Conservation (phyloP, 2,113 vertebrate species). For the Eptesicus fuscus region DNA sequence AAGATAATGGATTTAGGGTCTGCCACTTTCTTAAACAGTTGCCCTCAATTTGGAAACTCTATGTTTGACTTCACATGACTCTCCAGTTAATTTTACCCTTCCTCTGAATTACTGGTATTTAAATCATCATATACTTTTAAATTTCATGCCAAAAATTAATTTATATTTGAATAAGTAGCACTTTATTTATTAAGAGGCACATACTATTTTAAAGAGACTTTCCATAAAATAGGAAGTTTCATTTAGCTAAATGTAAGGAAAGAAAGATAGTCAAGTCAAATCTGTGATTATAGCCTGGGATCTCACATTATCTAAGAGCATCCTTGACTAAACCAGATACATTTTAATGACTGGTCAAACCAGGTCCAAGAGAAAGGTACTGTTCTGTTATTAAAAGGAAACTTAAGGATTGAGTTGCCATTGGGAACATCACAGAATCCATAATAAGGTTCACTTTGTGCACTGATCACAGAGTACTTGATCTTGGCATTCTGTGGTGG, state of each 20-base stretch:
- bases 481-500: neutral
- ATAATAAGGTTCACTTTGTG: constrained; percentile 2
- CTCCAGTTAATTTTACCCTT: constrained; percentile 3
- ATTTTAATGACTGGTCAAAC: constrained; percentile 44
- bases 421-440: constrained; percentile 50
- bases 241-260: constrained; percentile 23
- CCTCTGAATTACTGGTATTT: neutral
- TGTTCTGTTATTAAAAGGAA: constrained; percentile 29
- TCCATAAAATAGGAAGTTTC: neutral
- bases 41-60: neutral
- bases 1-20: neutral
- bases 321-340: neutral
- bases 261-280: neutral
- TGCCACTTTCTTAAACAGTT: neutral
- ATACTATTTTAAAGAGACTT: neutral
- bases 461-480: neutral
- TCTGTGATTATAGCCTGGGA: neutral
- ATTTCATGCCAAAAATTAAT: constrained; percentile 33
- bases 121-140: neutral
- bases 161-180: neutral
- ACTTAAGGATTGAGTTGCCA: constrained; percentile 46
- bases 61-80: neutral
- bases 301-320: neutral
- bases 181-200: neutral
- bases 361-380: constrained; percentile 13